Evolutionary conservation across 2,888 invertebrate genomes (phyloP).

Genomic region (Leptinotarsa rubiginosa): DNA sequence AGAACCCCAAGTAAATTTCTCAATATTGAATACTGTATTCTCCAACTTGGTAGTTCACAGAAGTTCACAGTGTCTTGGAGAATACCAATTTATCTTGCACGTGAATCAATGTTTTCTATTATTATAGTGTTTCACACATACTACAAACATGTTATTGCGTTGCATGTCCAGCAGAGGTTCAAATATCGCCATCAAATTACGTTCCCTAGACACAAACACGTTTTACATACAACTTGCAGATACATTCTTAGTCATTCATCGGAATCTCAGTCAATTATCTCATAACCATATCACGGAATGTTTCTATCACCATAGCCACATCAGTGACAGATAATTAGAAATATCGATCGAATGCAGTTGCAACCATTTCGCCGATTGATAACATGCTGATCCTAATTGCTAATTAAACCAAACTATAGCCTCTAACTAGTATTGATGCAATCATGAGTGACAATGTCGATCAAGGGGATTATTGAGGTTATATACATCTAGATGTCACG

Average conservation of each 20-base stretch:
- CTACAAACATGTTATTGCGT: neutral
- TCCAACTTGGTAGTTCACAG: too few relatives aligned
- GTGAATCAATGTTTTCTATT: too few relatives aligned
- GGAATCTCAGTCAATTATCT: conserved; percentile 10
- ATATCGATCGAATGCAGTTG: conserved; percentile 30
- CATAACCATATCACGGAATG: conserved; percentile 3
- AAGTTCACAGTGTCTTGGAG: too few relatives aligned
- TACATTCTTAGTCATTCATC: conserved; percentile 9
- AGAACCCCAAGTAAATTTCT: too few relatives aligned
- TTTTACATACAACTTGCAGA: neutral
- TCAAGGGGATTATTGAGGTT: conserved; percentile 19
- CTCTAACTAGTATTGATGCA: conserved; percentile 23
- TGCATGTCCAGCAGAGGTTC: neutral
- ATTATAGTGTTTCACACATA: neutral
- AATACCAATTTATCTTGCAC: too few relatives aligned
- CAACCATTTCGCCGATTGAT: conserved; percentile 23
- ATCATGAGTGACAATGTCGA: conserved; percentile 10
- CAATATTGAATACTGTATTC: too few relatives aligned
- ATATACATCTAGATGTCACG: neutral
- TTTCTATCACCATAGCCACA: conserved; percentile 30
- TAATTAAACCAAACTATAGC: conserved; percentile 18
- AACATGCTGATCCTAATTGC: conserved; percentile 23
- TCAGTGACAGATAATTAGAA: conserved; percentile 32
- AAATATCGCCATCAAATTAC: neutral
- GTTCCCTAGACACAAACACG: neutral